phyloP scores from a whole-genome alignment of 2,797 vertebrate genomes.

The Trachurus trachurus region DNA sequence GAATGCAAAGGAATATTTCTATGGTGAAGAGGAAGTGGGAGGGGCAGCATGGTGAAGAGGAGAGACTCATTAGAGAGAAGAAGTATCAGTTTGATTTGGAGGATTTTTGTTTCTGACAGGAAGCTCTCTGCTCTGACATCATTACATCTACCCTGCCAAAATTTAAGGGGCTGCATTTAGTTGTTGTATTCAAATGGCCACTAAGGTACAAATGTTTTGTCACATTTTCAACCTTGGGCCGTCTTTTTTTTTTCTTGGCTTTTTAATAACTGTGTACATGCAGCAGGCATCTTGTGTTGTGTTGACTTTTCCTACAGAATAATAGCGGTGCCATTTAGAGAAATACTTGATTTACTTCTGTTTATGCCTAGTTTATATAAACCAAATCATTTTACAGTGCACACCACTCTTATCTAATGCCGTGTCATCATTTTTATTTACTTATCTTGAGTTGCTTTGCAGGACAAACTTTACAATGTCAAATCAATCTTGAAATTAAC shows the following conservation, averaged over 20 bases:
- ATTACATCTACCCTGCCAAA: slow-evolving; percentile 50
- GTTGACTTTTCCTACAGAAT: not conserved
- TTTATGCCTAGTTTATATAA: slow-evolving; percentile 1
- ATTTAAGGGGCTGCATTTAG: slow-evolving; percentile 14
- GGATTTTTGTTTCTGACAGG: slow-evolving; percentile 52
- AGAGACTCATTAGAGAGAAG: slow-evolving; percentile 27
- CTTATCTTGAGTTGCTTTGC: slow-evolving; percentile 24
- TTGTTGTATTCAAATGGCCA: slow-evolving; percentile 25
- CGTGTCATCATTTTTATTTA: slow-evolving; percentile 12
- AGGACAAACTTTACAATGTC: slow-evolving; percentile 42
- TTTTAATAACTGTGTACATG: slow-evolving; percentile 33
- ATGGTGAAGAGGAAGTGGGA: not conserved
- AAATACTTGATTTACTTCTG: not conserved
- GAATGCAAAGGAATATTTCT: slow-evolving; percentile 10
- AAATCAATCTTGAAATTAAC: slow-evolving; percentile 39
- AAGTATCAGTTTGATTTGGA: slow-evolving; percentile 5
- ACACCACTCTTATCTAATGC: not conserved
- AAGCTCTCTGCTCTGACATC: slow-evolving; percentile 56
- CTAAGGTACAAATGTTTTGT: slow-evolving; percentile 55
- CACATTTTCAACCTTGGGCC: slow-evolving; percentile 37
- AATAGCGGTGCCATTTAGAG: not conserved
- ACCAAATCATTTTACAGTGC: not conserved
- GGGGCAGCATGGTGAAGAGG: not conserved
- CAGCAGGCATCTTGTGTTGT: slow-evolving; percentile 5
- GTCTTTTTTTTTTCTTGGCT: not conserved